phyloP scores from a whole-genome alignment of 2,797 vertebrate genomes.

The Poecilia picta region DNA sequence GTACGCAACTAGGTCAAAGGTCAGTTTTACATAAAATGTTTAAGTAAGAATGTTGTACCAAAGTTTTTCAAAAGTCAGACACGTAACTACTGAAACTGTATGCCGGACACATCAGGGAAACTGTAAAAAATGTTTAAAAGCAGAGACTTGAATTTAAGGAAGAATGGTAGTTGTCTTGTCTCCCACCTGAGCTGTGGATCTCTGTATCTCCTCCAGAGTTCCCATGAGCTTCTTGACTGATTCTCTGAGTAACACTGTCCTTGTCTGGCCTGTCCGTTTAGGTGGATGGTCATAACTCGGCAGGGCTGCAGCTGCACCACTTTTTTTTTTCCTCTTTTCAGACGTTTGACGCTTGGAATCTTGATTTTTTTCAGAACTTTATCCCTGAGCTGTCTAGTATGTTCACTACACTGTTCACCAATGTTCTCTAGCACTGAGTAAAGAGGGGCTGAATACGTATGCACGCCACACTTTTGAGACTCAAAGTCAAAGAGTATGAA shows the following conservation, averaged over 20 bases:
- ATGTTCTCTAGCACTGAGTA: neutral
- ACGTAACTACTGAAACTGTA: neutral
- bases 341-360: neutral
- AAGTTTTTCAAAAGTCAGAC: neutral
- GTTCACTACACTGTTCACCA: neutral
- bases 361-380: neutral
- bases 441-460: neutral
- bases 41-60: neutral
- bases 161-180: neutral
- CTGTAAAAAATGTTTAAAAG: neutral
- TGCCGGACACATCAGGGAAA: neutral
- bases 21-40: neutral
- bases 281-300: no score
- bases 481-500: neutral
- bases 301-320: neutral
- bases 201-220: neutral
- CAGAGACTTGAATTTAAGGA: neutral
- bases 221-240: neutral
- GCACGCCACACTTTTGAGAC: constrained; percentile 6
- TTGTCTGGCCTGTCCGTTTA: neutral
- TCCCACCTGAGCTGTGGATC: neutral
- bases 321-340: neutral
- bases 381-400: neutral
- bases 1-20: neutral
- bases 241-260: neutral